A percentile compares a stretch with the other conserved stretches of the same genome.
These are phyloP conservation scores for Tympanoctomys barrerae DNA, from an alignment of 2,797 vertebrate genomes.

Conservation along the genomic window DNA sequence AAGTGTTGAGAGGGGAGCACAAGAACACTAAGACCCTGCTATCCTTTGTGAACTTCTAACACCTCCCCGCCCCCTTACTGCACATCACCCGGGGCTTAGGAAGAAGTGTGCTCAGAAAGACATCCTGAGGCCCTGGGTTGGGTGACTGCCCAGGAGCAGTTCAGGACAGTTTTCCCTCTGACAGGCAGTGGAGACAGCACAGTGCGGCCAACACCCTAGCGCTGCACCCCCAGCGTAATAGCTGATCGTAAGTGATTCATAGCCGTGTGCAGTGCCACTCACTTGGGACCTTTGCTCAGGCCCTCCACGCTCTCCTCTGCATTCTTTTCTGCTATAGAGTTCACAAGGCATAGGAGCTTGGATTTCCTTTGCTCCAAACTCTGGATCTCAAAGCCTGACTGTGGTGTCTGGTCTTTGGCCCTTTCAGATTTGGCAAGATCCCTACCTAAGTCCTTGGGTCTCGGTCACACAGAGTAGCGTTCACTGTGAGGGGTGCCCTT, in stretches of 20 bases:
- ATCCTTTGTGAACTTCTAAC: background rate
- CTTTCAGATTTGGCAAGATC: background rate
- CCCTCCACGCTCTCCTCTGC: background rate
- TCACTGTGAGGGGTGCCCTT: background rate
- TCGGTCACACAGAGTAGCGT: background rate
- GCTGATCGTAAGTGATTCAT: background rate
- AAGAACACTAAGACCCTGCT: background rate
- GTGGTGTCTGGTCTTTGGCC: background rate
- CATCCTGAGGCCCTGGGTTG: background rate
- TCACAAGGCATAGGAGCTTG: background rate
- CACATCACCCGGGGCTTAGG: background rate
- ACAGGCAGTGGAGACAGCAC: background rate
- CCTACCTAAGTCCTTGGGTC: background rate
- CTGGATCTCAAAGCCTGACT: background rate
- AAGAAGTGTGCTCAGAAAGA: background rate
- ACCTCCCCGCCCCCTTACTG: background rate
- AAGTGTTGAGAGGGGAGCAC: background rate
- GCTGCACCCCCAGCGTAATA: background rate
- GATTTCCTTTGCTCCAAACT: background rate
- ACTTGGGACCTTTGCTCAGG: background rate
- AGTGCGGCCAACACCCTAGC: no score
- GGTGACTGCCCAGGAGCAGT: background rate
- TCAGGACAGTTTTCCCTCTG: background rate
- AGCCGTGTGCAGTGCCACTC: background rate
- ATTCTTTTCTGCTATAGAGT: background rate